These are phyloP conservation scores for Cryptocephalus primarius DNA, from an alignment of 2,888 invertebrate species.

Conservation along the genomic window DNA sequence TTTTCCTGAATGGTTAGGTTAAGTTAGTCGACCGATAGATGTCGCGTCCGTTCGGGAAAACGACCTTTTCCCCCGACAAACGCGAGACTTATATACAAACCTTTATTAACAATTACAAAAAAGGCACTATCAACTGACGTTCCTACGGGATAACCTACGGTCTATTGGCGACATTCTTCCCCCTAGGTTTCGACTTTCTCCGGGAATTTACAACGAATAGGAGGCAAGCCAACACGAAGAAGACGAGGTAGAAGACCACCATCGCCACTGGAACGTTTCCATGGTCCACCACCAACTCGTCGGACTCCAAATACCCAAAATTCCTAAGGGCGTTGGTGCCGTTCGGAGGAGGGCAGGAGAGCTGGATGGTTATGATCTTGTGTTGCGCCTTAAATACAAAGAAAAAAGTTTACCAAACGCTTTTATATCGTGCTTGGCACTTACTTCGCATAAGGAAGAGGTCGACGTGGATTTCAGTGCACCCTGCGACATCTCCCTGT, in stretches of 20 bases:
- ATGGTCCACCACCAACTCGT: conserved; percentile 43
- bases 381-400: conserved; percentile 56
- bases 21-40: no score
- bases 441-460: conserved; percentile 42
- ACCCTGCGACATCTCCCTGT: conserved; percentile 53
- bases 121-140: no score
- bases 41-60: no score
- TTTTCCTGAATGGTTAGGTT: no score
- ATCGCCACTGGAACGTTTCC: conserved; percentile 48
- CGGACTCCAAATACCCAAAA: conserved; percentile 39
- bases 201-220: conserved; percentile 40
- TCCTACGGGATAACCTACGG: conserved; percentile 34
- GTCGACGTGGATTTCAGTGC: conserved; percentile 48
- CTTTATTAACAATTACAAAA: no score
- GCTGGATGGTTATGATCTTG: conserved; percentile 78
- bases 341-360: conserved; percentile 70
- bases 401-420: neutral
- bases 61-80: no score
- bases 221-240: conserved; percentile 49
- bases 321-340: conserved; percentile 58
- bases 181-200: conserved; percentile 34
- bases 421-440: neutral
- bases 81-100: no score
- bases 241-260: conserved; percentile 49
- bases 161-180: conserved; percentile 49